Base-by-base conservation (phyloP, 2,113 vertebrate genomes). In the Polypterus senegalus region DNA sequence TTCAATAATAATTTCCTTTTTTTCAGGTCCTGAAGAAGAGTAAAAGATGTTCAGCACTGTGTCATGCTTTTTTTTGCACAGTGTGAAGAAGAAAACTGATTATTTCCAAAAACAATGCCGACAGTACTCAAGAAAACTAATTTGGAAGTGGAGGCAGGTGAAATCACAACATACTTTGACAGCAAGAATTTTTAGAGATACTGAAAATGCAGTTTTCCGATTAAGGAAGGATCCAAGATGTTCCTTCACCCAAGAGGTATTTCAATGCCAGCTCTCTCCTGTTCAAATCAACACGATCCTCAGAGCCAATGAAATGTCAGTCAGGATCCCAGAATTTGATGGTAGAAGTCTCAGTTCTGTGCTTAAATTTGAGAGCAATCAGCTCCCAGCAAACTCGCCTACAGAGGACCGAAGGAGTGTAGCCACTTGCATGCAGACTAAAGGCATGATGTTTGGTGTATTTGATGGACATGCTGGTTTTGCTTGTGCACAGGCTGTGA, bases 381-480 rank as follows among this genome's bases (percentile, higher is more conserved):
- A 92, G 57, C 63, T 98, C 66, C 80, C 89, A 11, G 92, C 95
- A 49, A 98, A 98, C 71, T 79, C 77, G 9, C 93, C 95, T 0
- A 86, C 87, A 10, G 93, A 98, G 71, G 95, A 98, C 78, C 86
- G 91, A 6, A 79, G 84, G 47, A 91, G 91, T 45, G 81, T 86
- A 3, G 91, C 89, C 58, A 88, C 88, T 4, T 95, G 92, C 74
- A 67, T 94, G 62, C 89, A 89, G 78, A 90, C 90, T 6, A 87
- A 76, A 1, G 94, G 94, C n/a, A 88, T 94, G 82, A 79, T 97
- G 73, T 97, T 98, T 45, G 96, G 93, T 0, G 74, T 98, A 63
- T 98, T 97, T 1, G 96, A 98, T 1, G 94, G 96, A 3, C 96
- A 98, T 0, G 92, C 91, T 0, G 94, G 94, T 4, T 85, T 88